Percentiles rank a stretch among this genome's conserved stretches.
Evolutionary conservation across 2,888 invertebrate genomes (phyloP).

Genomic region (Listrodromus nycthemerus): DNA sequence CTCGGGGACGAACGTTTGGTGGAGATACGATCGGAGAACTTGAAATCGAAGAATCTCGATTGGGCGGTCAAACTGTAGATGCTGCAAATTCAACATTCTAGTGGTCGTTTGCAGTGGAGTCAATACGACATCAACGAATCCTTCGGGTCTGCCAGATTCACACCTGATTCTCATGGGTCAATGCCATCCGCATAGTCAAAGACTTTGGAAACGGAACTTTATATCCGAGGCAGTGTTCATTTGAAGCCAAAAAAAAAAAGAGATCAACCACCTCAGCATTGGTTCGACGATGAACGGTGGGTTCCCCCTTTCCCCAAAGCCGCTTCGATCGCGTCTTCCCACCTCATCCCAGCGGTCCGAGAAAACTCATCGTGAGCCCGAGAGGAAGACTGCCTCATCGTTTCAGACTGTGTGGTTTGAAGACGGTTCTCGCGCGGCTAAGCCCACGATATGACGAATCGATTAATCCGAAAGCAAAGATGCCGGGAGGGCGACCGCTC

Average conservation of each 20-base stretch:
- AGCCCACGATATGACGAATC: slow-evolving; percentile 66
- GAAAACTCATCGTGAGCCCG: slow-evolving; percentile 36
- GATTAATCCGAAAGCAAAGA: slow-evolving; percentile 66
- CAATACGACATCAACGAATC: not conserved
- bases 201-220: not conserved
- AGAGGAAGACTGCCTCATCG: slow-evolving; percentile 28
- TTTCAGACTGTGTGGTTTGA: slow-evolving; percentile 40
- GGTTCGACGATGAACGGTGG: not conserved
- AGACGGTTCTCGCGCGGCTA: slow-evolving; percentile 47
- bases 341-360: not conserved
- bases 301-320: slow-evolving; percentile 8
- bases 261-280: not conserved
- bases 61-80: not conserved
- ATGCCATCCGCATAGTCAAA: not conserved
- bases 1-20: too few species aligned
- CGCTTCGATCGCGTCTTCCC: slow-evolving; percentile 36
- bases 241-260: not conserved
- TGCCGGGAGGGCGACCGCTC: slow-evolving; percentile 24
- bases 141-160: not conserved
- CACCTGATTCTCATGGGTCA: not conserved
- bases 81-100: not conserved
- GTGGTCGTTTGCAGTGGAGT: not conserved
- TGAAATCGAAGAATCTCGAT: not conserved
- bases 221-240: not conserved
- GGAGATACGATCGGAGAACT: too few species aligned